These are phyloP conservation scores for Saguinus midas DNA, from an alignment of 2,113 vertebrate species.

Conservation along the genomic window DNA sequence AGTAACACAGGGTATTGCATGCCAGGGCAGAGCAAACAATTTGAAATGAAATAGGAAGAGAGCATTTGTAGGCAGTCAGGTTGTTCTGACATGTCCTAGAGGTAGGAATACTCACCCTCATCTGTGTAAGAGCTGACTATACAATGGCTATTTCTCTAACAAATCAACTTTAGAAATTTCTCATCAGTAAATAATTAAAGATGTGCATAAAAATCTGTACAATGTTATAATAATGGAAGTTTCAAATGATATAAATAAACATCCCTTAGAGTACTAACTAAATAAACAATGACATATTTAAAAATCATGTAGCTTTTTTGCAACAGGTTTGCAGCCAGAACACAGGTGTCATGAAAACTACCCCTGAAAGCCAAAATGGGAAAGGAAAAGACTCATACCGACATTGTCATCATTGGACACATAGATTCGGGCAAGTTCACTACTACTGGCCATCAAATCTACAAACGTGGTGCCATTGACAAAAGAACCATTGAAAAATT, in stretches of 20 bases:
- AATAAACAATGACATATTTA: not conserved
- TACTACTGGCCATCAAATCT: too few relatives aligned
- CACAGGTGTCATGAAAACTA: too few relatives aligned
- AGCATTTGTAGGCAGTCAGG: not conserved
- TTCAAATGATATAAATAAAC: not conserved
- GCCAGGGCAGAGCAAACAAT: not conserved
- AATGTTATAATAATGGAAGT: not conserved
- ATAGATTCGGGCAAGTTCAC: too few relatives aligned
- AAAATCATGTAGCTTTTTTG: not conserved
- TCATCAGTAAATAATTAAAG: not conserved
- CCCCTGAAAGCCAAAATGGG: too few relatives aligned
- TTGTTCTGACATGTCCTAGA: not conserved
- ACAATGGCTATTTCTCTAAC: not conserved
- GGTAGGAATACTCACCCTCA: not conserved
- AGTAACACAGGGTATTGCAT: fast-evolving
- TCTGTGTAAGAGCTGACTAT: not conserved
- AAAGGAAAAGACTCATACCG: too few relatives aligned
- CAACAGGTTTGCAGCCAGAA: too few relatives aligned
- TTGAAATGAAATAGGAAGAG: not conserved
- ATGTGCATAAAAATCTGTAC: not conserved
- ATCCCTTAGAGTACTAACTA: not conserved
- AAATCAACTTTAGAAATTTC: not conserved
- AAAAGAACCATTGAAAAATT: too few relatives aligned
- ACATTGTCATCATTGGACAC: too few relatives aligned
- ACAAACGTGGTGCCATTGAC: too few relatives aligned